Base-by-base conservation (phyloP, 2,888 invertebrate genomes). In the Harpalus rubripes region DNA sequence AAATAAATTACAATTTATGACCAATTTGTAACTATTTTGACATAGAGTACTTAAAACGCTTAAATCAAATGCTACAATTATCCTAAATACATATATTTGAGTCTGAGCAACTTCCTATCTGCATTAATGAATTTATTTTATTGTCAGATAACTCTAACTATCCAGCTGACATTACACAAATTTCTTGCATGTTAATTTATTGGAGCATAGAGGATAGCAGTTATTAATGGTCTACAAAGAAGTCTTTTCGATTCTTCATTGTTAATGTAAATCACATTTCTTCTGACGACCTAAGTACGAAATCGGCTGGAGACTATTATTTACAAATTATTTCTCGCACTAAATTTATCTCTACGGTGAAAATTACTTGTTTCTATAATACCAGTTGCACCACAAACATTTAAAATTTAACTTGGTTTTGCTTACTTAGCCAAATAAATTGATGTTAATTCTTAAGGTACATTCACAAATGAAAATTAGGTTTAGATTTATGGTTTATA, bases 1-100 rank as follows among this genome's bases (percentile, higher is more conserved):
- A 44, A 44, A 72, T 72, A 72, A 72, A 72, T 72, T 44, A 72
- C 39, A 72, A 65, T 65, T 65, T 65, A 65, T 65, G 18, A 65
- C 39, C 12, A 32, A 59, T 59, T 59, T 59, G 44, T 52, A 18
- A 61, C 22, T 65, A 32, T 26, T 65, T 2, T 65, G 65, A n/a
- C 32, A 32, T 39, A 22, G 32, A 65, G 44, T 52, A 52, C 32
- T 32, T 65, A 65, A 65, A 65, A 65, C 12, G 32, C 65, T 65
- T 32, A 12, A 32, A 65, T 65, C 65, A 32, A 65, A 65, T 32
- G 12, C n/a, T 32, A 65, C 32, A 12, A 65, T 32, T 65, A 26
- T 52, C 44, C 44, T 52, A 52, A 52, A 52, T 52, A 12, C 26
- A 65, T 32, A 65, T 22, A 65, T 26, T 65, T 65, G 26, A 1